These are phyloP conservation scores for Sipha flava DNA, from an alignment of 1,140 invertebrate species.

Conservation along the genomic window DNA sequence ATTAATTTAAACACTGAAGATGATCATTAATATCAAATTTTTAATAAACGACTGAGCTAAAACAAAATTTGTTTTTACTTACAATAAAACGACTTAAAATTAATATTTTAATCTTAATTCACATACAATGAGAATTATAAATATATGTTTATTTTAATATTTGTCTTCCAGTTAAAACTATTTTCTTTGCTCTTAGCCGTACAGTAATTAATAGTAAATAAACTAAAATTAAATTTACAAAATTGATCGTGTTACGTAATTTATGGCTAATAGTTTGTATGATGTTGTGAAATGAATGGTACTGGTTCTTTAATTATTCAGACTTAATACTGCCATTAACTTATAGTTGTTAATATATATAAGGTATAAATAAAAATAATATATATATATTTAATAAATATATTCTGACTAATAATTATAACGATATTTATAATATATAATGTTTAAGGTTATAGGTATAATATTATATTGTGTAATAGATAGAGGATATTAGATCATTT, in stretches of 20 bases:
- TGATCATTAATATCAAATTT: background rate
- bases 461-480: background rate
- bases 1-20: background rate
- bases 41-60: background rate
- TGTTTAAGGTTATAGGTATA: background rate
- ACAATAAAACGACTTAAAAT: background rate
- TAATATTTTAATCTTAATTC: background rate
- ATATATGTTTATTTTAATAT: background rate
- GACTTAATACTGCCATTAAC: conserved; percentile 24
- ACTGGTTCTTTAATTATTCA: background rate
- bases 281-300: conserved; percentile 12
- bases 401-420: background rate
- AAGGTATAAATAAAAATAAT: background rate
- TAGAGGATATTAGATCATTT: background rate
- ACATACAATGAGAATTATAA: background rate
- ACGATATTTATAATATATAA: background rate
- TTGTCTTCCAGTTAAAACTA: conserved; percentile 9
- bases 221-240: background rate
- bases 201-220: background rate
- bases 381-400: background rate
- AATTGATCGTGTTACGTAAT: background rate
- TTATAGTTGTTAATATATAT: background rate
- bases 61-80: background rate
- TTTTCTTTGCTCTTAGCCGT: background rate
- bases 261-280: background rate